Conservation (phyloP, 2,113 vertebrate species). For the Gorsachius goisagi region DNA sequence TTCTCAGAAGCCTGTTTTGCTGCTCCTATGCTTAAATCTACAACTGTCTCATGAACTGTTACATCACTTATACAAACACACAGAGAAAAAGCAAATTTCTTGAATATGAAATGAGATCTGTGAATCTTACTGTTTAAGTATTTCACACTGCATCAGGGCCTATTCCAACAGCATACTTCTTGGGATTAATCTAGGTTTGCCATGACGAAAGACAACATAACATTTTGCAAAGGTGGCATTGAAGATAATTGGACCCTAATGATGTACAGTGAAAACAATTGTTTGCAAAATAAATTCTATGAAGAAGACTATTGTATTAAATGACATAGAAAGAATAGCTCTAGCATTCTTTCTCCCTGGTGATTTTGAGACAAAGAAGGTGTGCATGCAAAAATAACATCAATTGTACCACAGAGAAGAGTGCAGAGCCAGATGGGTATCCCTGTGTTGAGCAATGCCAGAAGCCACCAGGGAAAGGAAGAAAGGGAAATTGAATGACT, state of each 20-base stretch:
- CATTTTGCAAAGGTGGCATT: not conserved
- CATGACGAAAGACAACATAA: not conserved
- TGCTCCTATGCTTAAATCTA: not conserved
- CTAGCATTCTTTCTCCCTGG: not conserved
- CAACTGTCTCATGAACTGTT: not conserved
- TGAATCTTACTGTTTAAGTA: not conserved
- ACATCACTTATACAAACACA: not conserved
- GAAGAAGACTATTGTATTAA: not conserved
- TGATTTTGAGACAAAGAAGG: slow-evolving; percentile 24
- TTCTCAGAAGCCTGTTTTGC: not conserved
- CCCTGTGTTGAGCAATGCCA: not conserved
- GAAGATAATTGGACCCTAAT: not conserved
- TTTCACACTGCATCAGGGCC: not conserved
- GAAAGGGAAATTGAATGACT: not conserved
- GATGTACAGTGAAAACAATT: slow-evolving; percentile 19
- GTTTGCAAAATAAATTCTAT: not conserved
- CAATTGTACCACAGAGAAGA: not conserved
- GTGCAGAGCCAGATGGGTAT: not conserved
- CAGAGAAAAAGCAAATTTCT: not conserved
- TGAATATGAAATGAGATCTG: not conserved
- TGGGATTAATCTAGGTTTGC: not conserved
- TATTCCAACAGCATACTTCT: not conserved
- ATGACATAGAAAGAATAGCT: not conserved
- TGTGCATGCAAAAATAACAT: not conserved
- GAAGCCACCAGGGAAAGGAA: slow-evolving; percentile 3